Percentiles rank a stretch among this genome's conserved stretches.
Conservation (phyloP, 2,888 invertebrate genomes). For the Leptinotarsa peninsularis region DNA sequence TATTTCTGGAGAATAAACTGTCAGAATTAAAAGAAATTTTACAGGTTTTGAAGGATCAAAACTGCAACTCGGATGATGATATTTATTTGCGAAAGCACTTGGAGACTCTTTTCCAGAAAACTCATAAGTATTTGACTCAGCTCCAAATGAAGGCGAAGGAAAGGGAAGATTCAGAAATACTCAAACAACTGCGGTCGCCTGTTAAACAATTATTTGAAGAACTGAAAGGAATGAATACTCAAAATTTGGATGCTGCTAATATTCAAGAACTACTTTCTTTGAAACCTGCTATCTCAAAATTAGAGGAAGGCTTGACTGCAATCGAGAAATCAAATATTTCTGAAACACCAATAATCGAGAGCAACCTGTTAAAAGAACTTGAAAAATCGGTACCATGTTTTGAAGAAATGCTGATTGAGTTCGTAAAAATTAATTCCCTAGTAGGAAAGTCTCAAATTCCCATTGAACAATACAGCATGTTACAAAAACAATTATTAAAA, state of each 20-base stretch:
- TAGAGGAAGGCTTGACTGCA: conserved; percentile 59
- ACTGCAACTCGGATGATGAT: not conserved
- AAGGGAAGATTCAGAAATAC: conserved; percentile 32
- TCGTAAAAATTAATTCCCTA: conserved; percentile 52
- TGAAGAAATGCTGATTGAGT: conserved; percentile 51
- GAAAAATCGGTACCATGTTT: conserved; percentile 46
- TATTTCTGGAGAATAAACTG: conserved; percentile 23
- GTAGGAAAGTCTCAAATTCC: conserved; percentile 37
- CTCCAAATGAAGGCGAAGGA: conserved; percentile 22
- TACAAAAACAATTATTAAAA: conserved; percentile 36
- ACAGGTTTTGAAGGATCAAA: not conserved
- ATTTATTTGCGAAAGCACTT: conserved; percentile 21
- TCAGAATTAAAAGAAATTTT: not conserved
- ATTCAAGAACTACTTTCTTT: conserved; percentile 54
- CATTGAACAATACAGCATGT: conserved; percentile 29
- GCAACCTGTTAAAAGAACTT: conserved; percentile 25
- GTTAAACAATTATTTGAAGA: conserved; percentile 49
- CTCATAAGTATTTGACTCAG: conserved; percentile 1
- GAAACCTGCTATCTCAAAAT: conserved; percentile 64
- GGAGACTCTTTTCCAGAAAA: conserved; percentile 1
- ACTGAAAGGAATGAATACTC: conserved; percentile 40
- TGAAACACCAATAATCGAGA: conserved; percentile 30
- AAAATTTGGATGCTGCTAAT: conserved; percentile 38
- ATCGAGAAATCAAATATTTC: conserved; percentile 56
- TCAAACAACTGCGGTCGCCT: conserved; percentile 44